These are phyloP conservation scores for Uria lomvia DNA, from an alignment of 2,113 vertebrate species.

Conservation along the genomic window DNA sequence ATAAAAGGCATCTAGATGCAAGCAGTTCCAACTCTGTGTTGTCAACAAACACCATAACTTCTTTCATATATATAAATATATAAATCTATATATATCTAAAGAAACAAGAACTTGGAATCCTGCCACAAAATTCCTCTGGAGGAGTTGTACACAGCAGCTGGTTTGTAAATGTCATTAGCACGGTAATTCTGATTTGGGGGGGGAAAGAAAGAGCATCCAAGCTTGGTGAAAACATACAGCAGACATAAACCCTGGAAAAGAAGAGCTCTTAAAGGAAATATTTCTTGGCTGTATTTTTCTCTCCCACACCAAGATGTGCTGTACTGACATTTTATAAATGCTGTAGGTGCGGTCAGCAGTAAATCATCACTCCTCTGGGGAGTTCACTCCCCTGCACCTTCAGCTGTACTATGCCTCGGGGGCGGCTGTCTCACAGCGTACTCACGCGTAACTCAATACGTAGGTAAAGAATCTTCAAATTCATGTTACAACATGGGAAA, in stretches of 20 bases:
- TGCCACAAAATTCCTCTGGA: slow-evolving; percentile 18
- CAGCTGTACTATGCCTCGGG: not conserved
- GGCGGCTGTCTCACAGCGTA: not conserved
- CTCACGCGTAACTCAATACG: not conserved
- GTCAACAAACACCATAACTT: not conserved
- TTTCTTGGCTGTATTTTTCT: not conserved
- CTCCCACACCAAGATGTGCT: slow-evolving; percentile 48
- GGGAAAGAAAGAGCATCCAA: not conserved
- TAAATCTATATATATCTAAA: not conserved
- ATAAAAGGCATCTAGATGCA: not conserved
- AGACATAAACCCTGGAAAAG: not conserved
- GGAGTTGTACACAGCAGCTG: not conserved
- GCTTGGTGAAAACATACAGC: not conserved
- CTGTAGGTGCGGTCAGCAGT: slow-evolving; percentile 33
- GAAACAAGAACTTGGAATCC: slow-evolving; percentile 16
- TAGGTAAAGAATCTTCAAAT: not conserved
- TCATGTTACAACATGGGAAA: slow-evolving; percentile 49
- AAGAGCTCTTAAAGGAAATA: not conserved
- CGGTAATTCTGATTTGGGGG: not conserved
- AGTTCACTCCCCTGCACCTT: slow-evolving; percentile 10
- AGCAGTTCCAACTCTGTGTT: not conserved
- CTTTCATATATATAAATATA: not conserved
- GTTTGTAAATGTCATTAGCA: not conserved
- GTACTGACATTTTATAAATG: slow-evolving; percentile 28
- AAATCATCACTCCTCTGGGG: slow-evolving; percentile 27